Conservation (phyloP, 2,888 invertebrate species). For the Nomada ferruginata region DNA sequence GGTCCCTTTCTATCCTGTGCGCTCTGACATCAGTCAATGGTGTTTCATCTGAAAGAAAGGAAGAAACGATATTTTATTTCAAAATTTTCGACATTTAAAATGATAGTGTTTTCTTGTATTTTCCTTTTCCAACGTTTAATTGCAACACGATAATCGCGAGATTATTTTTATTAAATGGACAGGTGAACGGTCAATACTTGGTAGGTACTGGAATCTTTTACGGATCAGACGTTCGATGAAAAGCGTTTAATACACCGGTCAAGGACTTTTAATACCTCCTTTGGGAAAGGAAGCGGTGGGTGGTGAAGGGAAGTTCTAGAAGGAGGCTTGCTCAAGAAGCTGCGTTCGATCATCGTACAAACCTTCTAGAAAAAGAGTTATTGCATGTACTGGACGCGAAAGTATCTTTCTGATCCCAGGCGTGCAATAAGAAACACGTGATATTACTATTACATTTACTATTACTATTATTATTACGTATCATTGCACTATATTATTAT, state of each 20-base stretch:
- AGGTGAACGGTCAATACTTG: too few species aligned
- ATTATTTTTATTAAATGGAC: too few species aligned
- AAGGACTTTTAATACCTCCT: slow-evolving; percentile 37
- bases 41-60: slow-evolving; percentile 64
- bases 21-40: slow-evolving; percentile 67
- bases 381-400: too few species aligned
- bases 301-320: slow-evolving; percentile 61
- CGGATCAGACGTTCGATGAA: background rate
- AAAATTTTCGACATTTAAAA: too few species aligned
- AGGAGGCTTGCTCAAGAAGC: slow-evolving; percentile 44
- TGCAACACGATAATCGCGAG: too few species aligned
- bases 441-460: too few species aligned
- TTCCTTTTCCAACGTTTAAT: too few species aligned
- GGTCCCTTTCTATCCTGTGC: slow-evolving; percentile 77
- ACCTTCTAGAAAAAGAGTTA: background rate
- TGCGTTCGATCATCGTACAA: slow-evolving; percentile 53
- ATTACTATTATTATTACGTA: too few species aligned
- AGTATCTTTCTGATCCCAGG: too few species aligned
- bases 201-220: background rate
- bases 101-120: too few species aligned
- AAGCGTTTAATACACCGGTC: slow-evolving; percentile 9
- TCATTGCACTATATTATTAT: too few species aligned
- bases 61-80: background rate
- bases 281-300: slow-evolving; percentile 53
- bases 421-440: too few species aligned